Evolutionary conservation across 2,797 vertebrate species (phyloP).

Genomic region (Harpagifer antarcticus): DNA sequence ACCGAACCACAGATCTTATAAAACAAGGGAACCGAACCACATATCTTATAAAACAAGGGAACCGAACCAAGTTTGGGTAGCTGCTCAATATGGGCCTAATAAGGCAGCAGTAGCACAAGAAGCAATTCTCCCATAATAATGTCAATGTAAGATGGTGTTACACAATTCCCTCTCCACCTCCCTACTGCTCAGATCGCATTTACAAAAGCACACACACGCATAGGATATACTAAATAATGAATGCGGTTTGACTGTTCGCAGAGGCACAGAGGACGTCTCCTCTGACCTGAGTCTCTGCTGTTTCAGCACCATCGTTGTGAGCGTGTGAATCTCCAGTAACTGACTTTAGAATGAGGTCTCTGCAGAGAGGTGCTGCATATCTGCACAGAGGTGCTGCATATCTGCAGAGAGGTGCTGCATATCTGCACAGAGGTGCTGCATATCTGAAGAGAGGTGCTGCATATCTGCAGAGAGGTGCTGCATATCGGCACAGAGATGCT

Average conservation of each 20-base stretch:
- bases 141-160: neutral
- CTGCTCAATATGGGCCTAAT: too few relatives aligned
- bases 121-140: too few relatives aligned
- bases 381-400: neutral
- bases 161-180: neutral
- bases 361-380: constrained; percentile 4
- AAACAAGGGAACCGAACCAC: too few relatives aligned
- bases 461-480: too few relatives aligned
- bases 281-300: constrained; percentile 57
- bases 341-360: constrained; percentile 33
- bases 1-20: too few relatives aligned
- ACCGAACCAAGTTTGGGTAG: too few relatives aligned
- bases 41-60: too few relatives aligned
- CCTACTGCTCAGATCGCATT: neutral
- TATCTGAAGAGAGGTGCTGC: too few relatives aligned
- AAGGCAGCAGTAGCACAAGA: too few relatives aligned
- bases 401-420: too few relatives aligned
- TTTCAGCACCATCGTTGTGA: constrained; percentile 48
- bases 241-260: constrained; percentile 46
- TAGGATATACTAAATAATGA: constrained; percentile 51
- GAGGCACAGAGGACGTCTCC: constrained; percentile 56
- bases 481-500: too few relatives aligned
- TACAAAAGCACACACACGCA: constrained; percentile 11
- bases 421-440: neutral
- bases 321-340: constrained; percentile 11